Evolutionary conservation across 2,797 vertebrate genomes (phyloP).

Genomic region (Cyclura pinguis): DNA sequence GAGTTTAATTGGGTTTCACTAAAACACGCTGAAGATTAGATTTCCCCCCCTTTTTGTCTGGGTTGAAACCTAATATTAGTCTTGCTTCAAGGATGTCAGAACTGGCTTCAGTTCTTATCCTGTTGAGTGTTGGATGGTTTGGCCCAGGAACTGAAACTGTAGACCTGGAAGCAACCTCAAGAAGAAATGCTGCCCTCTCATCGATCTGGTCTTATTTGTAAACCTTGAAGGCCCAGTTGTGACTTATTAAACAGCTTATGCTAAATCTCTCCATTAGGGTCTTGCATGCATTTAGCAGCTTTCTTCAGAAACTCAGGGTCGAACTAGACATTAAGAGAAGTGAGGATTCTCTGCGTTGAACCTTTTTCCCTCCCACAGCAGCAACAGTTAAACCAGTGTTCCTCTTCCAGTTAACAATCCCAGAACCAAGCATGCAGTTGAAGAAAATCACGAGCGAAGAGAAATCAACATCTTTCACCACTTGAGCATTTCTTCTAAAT

Average conservation of each 20-base stretch:
- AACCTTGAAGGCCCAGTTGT: neutral
- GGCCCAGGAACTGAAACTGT: constrained; percentile 18
- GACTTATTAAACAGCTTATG: neutral
- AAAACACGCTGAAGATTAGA: constrained; percentile 30
- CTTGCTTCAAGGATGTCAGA: constrained; percentile 27
- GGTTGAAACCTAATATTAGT: neutral
- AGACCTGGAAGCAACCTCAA: constrained; percentile 24
- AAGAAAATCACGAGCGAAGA: too few species aligned
- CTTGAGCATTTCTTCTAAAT: too few species aligned
- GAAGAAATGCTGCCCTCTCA: neutral
- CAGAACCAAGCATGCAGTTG: too few species aligned
- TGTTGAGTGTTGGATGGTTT: neutral
- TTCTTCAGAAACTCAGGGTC: neutral
- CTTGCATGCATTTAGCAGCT: neutral
- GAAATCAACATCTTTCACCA: too few species aligned
- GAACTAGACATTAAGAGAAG: too few species aligned
- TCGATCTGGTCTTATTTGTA: neutral
- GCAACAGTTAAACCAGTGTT: too few species aligned
- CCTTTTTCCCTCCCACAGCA: too few species aligned
- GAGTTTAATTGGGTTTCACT: constrained; percentile 26
- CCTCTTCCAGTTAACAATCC: too few species aligned
- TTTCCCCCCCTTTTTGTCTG: neutral
- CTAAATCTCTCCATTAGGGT: neutral
- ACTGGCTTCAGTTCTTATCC: constrained; percentile 16
- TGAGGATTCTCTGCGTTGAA: too few species aligned